Conservation (phyloP, 1,140 invertebrate genomes). For the Aethina tumida region DNA sequence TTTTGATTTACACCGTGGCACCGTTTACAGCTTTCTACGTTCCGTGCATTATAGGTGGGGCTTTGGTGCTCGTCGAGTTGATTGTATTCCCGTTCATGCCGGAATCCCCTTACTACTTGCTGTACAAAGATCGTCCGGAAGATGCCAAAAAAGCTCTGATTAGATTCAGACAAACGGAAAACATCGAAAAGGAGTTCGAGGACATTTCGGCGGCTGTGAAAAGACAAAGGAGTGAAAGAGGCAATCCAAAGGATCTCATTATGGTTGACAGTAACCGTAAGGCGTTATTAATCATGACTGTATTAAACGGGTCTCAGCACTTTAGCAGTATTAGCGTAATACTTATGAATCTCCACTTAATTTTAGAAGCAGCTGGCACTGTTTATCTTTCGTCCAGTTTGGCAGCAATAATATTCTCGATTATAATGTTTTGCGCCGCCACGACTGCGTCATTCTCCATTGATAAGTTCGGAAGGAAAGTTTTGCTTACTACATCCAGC, state of each 20-base stretch:
- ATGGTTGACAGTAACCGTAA: constrained; percentile 22
- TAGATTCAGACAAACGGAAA: constrained; percentile 35
- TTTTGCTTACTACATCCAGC: constrained; percentile 19
- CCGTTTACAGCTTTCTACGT: constrained; percentile 24
- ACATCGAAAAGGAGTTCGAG: constrained; percentile 30
- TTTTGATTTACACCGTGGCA: constrained; percentile 25
- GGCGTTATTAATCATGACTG: constrained; percentile 20
- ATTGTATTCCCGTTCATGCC: constrained; percentile 26
- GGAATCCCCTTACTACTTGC: constrained; percentile 25
- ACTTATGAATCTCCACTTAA: constrained; percentile 26
- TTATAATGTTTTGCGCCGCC: constrained; percentile 20
- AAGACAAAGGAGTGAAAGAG: constrained; percentile 20
- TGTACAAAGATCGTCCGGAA: constrained; percentile 29
- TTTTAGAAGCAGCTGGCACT: constrained; percentile 29
- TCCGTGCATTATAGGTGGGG: constrained; percentile 24
- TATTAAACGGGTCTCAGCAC: constrained; percentile 22
- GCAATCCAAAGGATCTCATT: constrained; percentile 19
- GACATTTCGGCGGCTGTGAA: constrained; percentile 19
- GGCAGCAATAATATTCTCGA: constrained; percentile 23
- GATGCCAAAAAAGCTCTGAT: constrained; percentile 41
- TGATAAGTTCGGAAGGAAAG: constrained; percentile 23
- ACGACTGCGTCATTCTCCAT: constrained; percentile 16
- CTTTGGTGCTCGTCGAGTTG: constrained; percentile 18
- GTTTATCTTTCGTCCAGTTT: constrained; percentile 14
- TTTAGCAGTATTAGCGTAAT: constrained; percentile 29